These are phyloP conservation scores for Centroberyx gerrardi DNA, from an alignment of 2,797 vertebrate genomes.

Conservation along the genomic window DNA sequence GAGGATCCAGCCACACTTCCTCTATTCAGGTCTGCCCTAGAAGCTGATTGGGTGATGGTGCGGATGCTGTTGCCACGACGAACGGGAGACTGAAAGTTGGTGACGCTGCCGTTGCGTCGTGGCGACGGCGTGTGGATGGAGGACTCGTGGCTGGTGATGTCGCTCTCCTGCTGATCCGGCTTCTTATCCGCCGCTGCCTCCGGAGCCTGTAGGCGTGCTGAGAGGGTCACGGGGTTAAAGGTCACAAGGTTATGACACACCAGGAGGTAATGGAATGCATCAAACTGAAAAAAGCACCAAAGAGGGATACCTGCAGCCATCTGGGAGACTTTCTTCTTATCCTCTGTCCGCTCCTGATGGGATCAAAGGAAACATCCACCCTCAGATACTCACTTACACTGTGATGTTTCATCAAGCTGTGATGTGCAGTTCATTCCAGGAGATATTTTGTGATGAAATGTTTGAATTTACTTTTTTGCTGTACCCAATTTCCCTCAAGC, in stretches of 20 bases:
- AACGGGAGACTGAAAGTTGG: conserved; percentile 85
- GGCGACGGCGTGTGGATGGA: conserved; percentile 82
- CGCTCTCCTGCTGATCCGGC: conserved; percentile 84
- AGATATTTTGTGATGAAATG: background rate
- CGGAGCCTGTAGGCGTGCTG: conserved; percentile 90
- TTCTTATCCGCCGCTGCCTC: conserved; percentile 85
- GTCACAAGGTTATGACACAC: background rate
- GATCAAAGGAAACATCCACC: background rate
- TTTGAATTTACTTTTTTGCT: too few relatives aligned
- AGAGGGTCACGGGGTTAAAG: background rate
- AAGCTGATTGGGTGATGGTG: conserved; percentile 87
- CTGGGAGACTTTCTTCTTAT: conserved; percentile 96
- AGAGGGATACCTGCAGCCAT: conserved; percentile 89
- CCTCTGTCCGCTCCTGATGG: conserved; percentile 92
- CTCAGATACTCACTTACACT: background rate
- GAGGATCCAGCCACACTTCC: conserved; percentile 60
- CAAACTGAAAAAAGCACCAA: background rate
- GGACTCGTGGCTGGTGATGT: conserved; percentile 86
- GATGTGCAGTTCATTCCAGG: too few relatives aligned
- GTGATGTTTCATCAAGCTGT: background rate
- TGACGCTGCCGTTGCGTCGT: conserved; percentile 85
- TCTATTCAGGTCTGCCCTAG: conserved; percentile 78
- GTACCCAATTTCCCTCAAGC: too few relatives aligned
- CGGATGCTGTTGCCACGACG: conserved; percentile 85
- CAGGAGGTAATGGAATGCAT: background rate